Evolutionary conservation across 2,888 invertebrate species (phyloP), one percentile per base, ranked within the genome.

Genomic region (Coenonympha glycerion): DNA sequence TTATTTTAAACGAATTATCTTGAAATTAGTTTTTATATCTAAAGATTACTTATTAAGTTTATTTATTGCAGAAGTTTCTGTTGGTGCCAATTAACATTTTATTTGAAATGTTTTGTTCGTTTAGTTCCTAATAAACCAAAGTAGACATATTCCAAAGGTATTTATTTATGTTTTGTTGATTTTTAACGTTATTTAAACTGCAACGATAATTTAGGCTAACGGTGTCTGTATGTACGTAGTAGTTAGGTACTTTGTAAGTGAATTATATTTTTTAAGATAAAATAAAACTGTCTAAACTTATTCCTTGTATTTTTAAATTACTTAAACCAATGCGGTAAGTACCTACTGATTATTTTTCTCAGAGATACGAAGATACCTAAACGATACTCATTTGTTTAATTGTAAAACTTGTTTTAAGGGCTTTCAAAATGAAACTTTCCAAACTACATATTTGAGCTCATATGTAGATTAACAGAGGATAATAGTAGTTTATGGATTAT

Each of bases 41-140:
- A n/a, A n/a, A 19, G 19, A 3, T 2, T 2, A 19, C 19, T 19
- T 19, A 21, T 3, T 26, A 3, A 26, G 8, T 1, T 15, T 15
- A 24, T n/a, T n/a, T n/a, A n/a, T n/a, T n/a, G n/a, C n/a, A 5
- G 22, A 19, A 36, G 19, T 6, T 44, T 26, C 36, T 36, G 18
- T 49, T 52, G 16, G 47, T 46, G 49, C 46, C 50, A 47, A 45
- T 36, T 48, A 53, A 33, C 31, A 33, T 33, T 46, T 51, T 49
- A 30, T 48, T 51, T 21, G 49, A 48, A 37, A 21, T 11, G 13
- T 41, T 41, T 28, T 19, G 18, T 30, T 40, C 39, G 53, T 60
- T 66, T 62, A 57, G 71, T 73, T 71, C 71, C 71, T 69, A 66
- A 53, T 49, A 55, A 64, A 62, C 71, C 72, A 71, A 71, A 71